Base-by-base conservation (phyloP, 2,888 invertebrate genomes). In the Ethmia dodecea region DNA sequence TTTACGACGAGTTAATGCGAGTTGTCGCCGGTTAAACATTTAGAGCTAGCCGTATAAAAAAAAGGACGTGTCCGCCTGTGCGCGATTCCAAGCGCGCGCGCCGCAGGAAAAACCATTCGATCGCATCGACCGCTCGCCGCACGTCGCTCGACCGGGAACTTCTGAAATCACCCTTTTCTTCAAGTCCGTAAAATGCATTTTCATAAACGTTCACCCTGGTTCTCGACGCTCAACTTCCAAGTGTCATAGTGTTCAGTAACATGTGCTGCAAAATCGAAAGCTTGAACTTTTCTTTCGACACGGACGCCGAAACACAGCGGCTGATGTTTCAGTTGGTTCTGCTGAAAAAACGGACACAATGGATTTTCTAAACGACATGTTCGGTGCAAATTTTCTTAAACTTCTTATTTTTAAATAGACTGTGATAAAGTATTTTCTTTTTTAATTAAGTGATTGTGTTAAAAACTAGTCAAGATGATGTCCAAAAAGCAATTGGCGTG, bases 401-500 rank as follows among this genome's bases (percentile, higher is more conserved):
- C n/a, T n/a, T n/a, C 22, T 9, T 48, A 51, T 52, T 47, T 54
- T 48, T 44, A 35, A 48, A 31, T 31, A 32, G 39, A 55, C 54
- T 61, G 69, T 61, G 58, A 53, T 56, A 52, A 26, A 33, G 34
- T 18, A 29, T 35, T 41, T 38, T 30, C 43, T 45, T 35, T 38
- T 37, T 22, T 29, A 31, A 35, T 28, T 15, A 40, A 39, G 38
- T 51, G 39, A 45, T 45, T 26, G 12, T 10, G 12, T 26, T 45
- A 45, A 38, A 61, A 74, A 31, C 60, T 68, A 62, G 61, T 72
- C 79, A 88, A 88, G 75, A 89, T 88, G 87, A 94, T 94, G 94
- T 92, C 93, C 70, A 92, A 92, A 67, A 93, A 90, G 88, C 92
- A 94, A 83, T 90, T 93, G 88, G 87, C 93, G 46, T 90, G 91